Evolutionary conservation across 2,888 invertebrate genomes (phyloP), one percentile per base, ranked within the genome.

Genomic region (Hydraecia micacea): DNA sequence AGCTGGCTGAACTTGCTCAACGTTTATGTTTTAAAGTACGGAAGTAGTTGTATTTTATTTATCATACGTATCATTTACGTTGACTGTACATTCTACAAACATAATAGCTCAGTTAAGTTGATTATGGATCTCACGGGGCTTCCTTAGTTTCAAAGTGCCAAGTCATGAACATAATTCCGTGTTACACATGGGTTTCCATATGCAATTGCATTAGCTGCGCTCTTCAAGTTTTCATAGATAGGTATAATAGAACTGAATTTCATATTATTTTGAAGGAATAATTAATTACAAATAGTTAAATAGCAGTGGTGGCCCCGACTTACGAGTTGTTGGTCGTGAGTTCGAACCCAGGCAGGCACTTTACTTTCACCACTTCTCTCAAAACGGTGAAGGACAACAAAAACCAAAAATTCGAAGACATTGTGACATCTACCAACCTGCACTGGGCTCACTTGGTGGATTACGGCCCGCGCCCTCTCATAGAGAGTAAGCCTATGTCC

Each of bases 81-180:
- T 52, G 36, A 80, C 11, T 60, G 80, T 81, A 80, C 60, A 5
- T 72, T 46, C 74, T 18, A 21, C 3, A 11, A 28, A 55, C 36
- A 36, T 80, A 62, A 62, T 68, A 25, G 32, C 49, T 52, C 42
- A 28, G 60, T 66, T 46, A 15, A 46, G 11, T 36, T 67, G 11
- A 80, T 74, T 36, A 81, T 55, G 55, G n/a, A 11, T 36, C 67
- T 79, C 52, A 15, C 25, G 60, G 81, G 60, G 8, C 28, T 80
- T 80, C 81, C 75, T 81, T 25, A 39, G 75, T 75, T 28, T 36
- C 46, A 36, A 46, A 62, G 32, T 74, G 52, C 18, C 18, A 67
- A 60, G 32, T 73, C 79, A 80, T 60, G 66, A 80, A 60, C 13
- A 67, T 42, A 65, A 46, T 60, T 49, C 25, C 32, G 13, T 49